These are phyloP conservation scores for Samia ricini DNA, from an alignment of 1,140 invertebrate species.

Conservation along the genomic window DNA sequence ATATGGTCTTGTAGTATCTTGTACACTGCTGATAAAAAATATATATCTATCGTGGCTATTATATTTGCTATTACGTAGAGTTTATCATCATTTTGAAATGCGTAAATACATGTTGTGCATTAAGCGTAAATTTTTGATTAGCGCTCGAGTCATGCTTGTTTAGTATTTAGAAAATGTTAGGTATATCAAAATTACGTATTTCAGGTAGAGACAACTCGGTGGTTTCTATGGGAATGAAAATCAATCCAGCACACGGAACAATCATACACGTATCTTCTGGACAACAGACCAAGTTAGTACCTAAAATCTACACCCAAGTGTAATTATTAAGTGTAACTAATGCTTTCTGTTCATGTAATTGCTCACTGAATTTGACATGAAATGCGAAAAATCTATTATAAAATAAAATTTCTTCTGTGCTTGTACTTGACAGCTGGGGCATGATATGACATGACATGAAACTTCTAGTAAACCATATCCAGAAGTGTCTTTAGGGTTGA, in stretches of 20 bases:
- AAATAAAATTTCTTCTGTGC: no score
- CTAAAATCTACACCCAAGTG: no score
- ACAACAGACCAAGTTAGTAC: constrained; percentile 66
- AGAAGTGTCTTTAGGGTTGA: neutral
- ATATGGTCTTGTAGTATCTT: no score
- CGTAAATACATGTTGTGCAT: neutral
- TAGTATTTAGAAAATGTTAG: neutral
- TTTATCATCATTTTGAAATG: neutral
- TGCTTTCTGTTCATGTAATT: no score
- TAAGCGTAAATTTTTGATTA: neutral
- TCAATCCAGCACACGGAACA: constrained; percentile 67
- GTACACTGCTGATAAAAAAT: no score
- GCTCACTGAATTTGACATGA: no score
- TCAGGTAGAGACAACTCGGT: constrained; percentile 68
- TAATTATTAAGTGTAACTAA: no score
- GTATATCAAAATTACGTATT: constrained; percentile 16
- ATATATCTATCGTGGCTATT: neutral
- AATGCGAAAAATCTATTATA: no score
- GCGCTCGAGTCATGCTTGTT: constrained; percentile 8
- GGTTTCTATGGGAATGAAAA: constrained; percentile 70
- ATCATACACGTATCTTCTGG: constrained; percentile 70
- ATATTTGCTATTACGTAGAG: neutral
- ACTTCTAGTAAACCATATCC: neutral
- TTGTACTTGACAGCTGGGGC: no score
- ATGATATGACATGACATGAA: no score